Percentiles rank a stretch among this genome's conserved stretches.
Evolutionary conservation across 2,797 vertebrate species (phyloP).

Genomic region (Thripadectes ignobilis): DNA sequence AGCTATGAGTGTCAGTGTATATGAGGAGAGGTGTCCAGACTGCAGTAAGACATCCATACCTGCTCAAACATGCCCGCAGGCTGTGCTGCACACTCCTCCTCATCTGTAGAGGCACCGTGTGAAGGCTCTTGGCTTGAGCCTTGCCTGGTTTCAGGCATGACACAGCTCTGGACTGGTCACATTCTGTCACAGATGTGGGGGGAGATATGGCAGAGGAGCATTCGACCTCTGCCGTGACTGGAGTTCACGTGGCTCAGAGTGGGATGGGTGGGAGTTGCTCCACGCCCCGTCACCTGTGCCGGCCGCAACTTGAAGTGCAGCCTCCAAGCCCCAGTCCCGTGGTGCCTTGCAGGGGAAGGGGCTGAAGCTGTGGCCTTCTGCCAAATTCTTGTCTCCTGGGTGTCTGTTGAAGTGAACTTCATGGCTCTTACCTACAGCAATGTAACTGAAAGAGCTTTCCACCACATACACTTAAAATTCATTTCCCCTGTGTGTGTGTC

Average conservation of each 20-base stretch:
- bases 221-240: accelerated
- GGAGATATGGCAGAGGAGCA: not conserved
- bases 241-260: accelerated
- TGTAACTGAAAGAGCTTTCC: not conserved
- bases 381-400: not conserved
- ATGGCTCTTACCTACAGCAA: not conserved
- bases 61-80: not conserved
- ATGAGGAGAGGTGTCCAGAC: not conserved
- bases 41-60: not conserved
- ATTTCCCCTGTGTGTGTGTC: not conserved
- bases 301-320: accelerated
- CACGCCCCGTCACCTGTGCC: accelerated
- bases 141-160: not conserved
- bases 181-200: accelerated
- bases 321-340: not conserved
- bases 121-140: not conserved
- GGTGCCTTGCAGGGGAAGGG: not conserved
- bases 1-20: not conserved
- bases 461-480: not conserved
- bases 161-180: not conserved
- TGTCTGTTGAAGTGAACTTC: not conserved
- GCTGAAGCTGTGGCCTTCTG: not conserved
- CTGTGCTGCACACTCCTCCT: accelerated
- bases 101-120: accelerated
- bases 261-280: not conserved